These are phyloP conservation scores for Gnathonemus longibarbis DNA, from an alignment of 2,113 vertebrate genomes.

Conservation along the genomic window DNA sequence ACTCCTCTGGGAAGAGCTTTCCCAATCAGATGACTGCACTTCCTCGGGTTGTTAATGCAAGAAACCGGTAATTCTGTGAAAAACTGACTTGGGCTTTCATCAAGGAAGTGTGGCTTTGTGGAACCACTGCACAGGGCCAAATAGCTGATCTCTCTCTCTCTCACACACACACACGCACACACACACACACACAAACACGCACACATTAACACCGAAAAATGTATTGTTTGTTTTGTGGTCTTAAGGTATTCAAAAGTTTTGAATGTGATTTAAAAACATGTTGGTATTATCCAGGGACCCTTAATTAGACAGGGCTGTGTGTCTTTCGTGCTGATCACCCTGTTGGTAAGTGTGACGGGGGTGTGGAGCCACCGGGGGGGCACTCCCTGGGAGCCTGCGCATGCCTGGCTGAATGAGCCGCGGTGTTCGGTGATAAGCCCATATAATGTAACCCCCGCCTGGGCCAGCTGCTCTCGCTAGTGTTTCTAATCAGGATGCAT, in stretches of 20 bases:
- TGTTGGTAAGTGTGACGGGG: neutral
- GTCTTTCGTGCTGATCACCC: neutral
- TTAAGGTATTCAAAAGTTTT: no score
- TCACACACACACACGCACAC: no score
- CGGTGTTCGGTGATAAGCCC: neutral
- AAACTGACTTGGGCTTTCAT: neutral
- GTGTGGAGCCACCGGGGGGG: neutral
- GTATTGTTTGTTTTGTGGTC: no score
- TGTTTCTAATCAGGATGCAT: neutral
- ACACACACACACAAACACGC: fast-evolving
- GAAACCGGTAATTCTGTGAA: neutral
- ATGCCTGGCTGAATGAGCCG: no score
- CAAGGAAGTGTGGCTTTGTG: neutral
- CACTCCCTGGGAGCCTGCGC: no score
- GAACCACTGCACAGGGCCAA: neutral
- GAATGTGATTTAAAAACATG: neutral
- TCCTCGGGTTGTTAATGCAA: neutral
- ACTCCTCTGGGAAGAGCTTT: neutral
- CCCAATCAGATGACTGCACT: neutral
- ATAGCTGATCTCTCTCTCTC: neutral
- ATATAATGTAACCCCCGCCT: neutral
- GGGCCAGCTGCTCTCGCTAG: neutral
- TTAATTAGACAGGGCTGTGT: neutral
- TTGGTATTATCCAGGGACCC: neutral
- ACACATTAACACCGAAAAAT: no score